Base-by-base conservation (phyloP, 2,888 invertebrate species). In the Eudasyphora cyanicolor region DNA sequence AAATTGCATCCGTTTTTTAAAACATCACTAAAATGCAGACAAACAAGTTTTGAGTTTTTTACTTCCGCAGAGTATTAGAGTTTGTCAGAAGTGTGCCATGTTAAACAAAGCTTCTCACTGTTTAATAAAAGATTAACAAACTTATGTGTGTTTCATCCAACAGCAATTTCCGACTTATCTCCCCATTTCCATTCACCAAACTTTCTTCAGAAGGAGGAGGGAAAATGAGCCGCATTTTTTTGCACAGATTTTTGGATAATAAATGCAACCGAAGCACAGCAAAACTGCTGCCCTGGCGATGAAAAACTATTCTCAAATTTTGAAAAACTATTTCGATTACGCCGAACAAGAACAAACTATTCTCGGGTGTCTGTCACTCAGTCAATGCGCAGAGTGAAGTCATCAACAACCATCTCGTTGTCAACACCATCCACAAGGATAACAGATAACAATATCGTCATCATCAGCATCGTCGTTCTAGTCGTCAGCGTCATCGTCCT, bases 401-500 rank as follows among this genome's bases (percentile, higher is more conserved):
- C 57, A 57, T 57, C 57, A 27, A 14, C 24, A 27, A 27, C 27
- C n/a, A n/a, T n/a, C 0, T 57, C 5, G 51, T 17, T n/a, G 17
- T 54, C 24, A 21, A 17, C 62, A 62, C 32, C 62, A 62, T 62
- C 32, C 32, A 62, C 62, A 32, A 32, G 62, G n/a, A 62, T 32
- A 62, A 32, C 62, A 62, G n/a, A 5, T 17, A 21, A 51, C 51
- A 51, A 21, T 21, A 51, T 21, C 51, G 10, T 51, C 51, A 45
- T 14, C 45, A 51, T 10, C 10, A 35, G 6, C 10, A 10, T 10
- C 35, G 10, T 7, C 35, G 10, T 10, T 35, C 35, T 10, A 35
- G 5, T 10, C 6, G 10, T 10, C 6, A 35, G 35, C 6, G 10
- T 35, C 6, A 35, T 35, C 6, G 35, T 35, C 6, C 10, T 10